Conservation (phyloP, 1,140 invertebrate species). For the Bombus confusus region DNA sequence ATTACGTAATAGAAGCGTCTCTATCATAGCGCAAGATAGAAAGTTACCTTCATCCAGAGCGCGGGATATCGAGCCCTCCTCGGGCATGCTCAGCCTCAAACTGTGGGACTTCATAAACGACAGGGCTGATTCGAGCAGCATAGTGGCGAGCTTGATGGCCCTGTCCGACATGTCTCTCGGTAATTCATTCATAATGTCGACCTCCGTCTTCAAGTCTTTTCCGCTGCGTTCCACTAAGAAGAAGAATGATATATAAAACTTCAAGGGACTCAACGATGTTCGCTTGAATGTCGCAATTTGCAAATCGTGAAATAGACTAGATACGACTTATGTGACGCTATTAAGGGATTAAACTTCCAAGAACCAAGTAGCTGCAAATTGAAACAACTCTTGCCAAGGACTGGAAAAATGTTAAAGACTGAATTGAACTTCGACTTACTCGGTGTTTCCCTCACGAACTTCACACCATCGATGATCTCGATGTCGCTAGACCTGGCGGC, state of each 20-base stretch:
- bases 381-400: not conserved
- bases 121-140: constrained; percentile 83
- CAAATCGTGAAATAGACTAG: not conserved
- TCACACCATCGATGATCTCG: constrained; percentile 84
- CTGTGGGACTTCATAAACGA: constrained; percentile 85
- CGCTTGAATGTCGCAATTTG: not conserved
- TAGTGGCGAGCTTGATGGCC: constrained; percentile 81
- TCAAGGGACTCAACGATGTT: not conserved
- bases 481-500: constrained; percentile 84
- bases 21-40: constrained; percentile 31
- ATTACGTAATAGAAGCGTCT: constrained; percentile 59
- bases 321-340: no score
- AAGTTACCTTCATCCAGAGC: constrained; percentile 85
- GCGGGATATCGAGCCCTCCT: constrained; percentile 83
- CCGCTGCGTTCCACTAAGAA: constrained; percentile 79
- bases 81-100: constrained; percentile 84
- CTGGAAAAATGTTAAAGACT: not conserved
- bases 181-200: constrained; percentile 81
- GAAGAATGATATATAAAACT: not conserved
- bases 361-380: not conserved
- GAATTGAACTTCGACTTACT: constrained; percentile 67
- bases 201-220: constrained; percentile 82
- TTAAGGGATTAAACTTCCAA: not conserved
- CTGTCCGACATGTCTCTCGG: constrained; percentile 82
- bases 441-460: constrained; percentile 82